Evolutionary conservation across 2,888 invertebrate species (phyloP).

Genomic region (Ctena decussata): DNA sequence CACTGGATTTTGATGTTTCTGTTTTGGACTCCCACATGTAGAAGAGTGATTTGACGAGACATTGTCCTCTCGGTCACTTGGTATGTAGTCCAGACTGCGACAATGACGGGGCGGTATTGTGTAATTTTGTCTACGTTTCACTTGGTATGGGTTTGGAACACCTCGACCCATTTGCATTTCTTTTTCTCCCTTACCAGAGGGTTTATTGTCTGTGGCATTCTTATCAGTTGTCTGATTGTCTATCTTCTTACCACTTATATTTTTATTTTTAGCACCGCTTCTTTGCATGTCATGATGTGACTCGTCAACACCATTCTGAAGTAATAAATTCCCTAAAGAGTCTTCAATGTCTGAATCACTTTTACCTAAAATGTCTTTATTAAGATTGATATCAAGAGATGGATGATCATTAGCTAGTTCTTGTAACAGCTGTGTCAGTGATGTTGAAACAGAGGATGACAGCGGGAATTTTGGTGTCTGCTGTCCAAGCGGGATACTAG

Average conservation of each 20-base stretch:
- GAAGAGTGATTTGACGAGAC: constrained; percentile 76
- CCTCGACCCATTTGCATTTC: constrained; percentile 11
- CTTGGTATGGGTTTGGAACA: constrained; percentile 77
- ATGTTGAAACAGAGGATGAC: constrained; percentile 72
- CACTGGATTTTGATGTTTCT: constrained; percentile 59
- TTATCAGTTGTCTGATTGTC: constrained; percentile 8
- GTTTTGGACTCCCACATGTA: constrained; percentile 80
- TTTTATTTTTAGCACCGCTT: constrained; percentile 2
- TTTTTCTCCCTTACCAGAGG: constrained; percentile 10
- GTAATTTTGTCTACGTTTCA: constrained; percentile 80
- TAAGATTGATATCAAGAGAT: constrained; percentile 53
- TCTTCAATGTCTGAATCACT: constrained; percentile 58
- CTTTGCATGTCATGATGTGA: constrained; percentile 13
- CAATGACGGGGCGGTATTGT: constrained; percentile 82
- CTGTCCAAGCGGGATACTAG: constrained; percentile 77
- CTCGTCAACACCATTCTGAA: constrained; percentile 51
- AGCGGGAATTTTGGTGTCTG: constrained; percentile 82
- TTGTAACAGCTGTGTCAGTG: constrained; percentile 78
- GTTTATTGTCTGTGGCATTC: constrained; percentile 8
- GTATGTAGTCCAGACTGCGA: constrained; percentile 85
- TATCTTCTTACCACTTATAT: constrained; percentile 17
- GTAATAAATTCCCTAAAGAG: constrained; percentile 43
- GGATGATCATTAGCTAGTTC: constrained; percentile 75
- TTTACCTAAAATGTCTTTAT: constrained; percentile 49
- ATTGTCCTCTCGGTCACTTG: constrained; percentile 84